These are phyloP conservation scores for Sarcophilus harrisii DNA, from an alignment of 2,797 vertebrate genomes.

Conservation along the genomic window DNA sequence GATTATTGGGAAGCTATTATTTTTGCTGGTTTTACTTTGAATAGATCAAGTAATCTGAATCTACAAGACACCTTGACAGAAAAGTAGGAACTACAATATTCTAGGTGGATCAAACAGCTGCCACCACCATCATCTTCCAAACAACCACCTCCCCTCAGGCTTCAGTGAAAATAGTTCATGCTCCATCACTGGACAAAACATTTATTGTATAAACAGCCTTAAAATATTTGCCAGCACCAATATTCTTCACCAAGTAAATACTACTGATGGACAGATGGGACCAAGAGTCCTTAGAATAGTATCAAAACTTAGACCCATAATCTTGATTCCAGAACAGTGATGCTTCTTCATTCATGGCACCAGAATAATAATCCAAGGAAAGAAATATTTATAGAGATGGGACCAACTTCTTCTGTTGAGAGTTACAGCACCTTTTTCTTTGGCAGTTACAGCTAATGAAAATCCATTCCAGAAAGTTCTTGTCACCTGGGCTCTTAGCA, in stretches of 20 bases:
- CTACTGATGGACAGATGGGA: not conserved
- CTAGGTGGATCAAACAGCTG: not conserved
- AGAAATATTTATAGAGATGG: not conserved
- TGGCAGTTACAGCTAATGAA: not conserved
- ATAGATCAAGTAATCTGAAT: not conserved
- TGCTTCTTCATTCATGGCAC: not conserved
- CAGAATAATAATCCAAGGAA: not conserved
- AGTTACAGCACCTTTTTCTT: not conserved
- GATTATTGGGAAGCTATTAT: not conserved
- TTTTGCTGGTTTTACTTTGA: not conserved
- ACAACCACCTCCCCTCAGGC: not conserved
- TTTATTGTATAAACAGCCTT: not conserved
- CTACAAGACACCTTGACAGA: not conserved
- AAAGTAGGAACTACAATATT: not conserved
- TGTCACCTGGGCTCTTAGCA: not conserved
- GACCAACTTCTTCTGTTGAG: not conserved
- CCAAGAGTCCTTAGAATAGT: not conserved
- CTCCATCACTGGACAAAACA: not conserved
- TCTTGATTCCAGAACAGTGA: not conserved
- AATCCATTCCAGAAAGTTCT: not conserved
- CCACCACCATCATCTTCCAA: not conserved
- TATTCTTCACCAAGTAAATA: not conserved
- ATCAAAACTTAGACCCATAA: not conserved
- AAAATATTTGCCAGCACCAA: not conserved
- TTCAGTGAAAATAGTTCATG: not conserved